phyloP scores from a whole-genome alignment of 64 coral and sea anemone genomes.

The Anthopleura sola region DNA sequence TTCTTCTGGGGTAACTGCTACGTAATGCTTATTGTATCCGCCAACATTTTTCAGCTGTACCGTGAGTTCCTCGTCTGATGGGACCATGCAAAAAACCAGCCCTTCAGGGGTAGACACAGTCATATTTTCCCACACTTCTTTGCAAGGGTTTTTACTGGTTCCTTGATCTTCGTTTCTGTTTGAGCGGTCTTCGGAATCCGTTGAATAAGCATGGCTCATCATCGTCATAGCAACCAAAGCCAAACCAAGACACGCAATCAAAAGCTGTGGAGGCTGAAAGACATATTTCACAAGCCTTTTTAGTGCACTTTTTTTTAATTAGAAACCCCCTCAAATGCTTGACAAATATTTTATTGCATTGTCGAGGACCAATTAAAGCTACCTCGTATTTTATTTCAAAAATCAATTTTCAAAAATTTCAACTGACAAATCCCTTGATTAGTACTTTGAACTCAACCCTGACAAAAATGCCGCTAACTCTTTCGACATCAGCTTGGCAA shows the following conservation, averaged over 20 bases:
- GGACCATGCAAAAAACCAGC: constrained; percentile 39
- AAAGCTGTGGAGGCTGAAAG: background rate
- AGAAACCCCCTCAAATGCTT: background rate
- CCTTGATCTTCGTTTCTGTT: background rate
- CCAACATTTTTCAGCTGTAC: constrained; percentile 55
- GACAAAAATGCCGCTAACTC: background rate
- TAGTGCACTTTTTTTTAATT: background rate
- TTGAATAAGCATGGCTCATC: background rate
- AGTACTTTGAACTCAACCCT: background rate
- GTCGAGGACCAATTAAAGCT: no score
- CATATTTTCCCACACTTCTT: constrained; percentile 13
- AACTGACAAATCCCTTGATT: background rate
- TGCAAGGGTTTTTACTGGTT: constrained; percentile 16
- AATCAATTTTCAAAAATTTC: background rate
- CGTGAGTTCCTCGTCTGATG: constrained; percentile 42
- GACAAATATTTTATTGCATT: no score
- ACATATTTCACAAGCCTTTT: background rate
- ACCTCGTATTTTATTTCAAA: no score
- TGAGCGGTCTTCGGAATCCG: background rate
- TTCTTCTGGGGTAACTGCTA: constrained; percentile 46
- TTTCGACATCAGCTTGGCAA: background rate
- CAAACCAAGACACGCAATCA: background rate
- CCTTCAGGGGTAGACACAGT: constrained; percentile 16
- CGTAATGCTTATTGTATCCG: constrained; percentile 58
- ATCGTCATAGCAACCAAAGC: constrained; percentile 10